Evolutionary conservation across 2,888 invertebrate species (phyloP).

Genomic region (Conus canariensis): DNA sequence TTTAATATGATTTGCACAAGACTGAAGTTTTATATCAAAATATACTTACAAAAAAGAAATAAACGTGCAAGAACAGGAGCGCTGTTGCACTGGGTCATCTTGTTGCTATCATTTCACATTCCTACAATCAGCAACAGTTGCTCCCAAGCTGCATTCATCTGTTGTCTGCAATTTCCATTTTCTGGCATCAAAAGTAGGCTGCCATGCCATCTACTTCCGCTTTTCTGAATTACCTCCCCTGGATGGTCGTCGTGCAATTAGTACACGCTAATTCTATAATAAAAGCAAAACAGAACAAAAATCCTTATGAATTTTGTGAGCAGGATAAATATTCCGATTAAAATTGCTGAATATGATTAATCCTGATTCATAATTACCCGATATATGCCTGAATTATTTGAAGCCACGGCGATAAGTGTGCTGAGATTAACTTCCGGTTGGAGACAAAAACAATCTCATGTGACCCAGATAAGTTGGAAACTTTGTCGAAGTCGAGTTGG

Average conservation of each 20-base stretch:
- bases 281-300: background rate
- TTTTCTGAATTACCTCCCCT: background rate
- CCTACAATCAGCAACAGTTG: conserved; percentile 30
- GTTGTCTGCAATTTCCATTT: conserved; percentile 33
- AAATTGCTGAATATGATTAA: background rate
- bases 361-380: background rate
- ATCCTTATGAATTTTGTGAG: background rate
- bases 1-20: too few species aligned
- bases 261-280: background rate
- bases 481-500: background rate
- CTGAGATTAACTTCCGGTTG: conserved; percentile 25
- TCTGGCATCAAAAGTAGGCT: conserved; percentile 39
- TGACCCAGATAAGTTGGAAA: conserved; percentile 20
- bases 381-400: background rate
- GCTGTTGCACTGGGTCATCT: conserved; percentile 5
- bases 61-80: conserved; percentile 6
- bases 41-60: conserved; percentile 10
- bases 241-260: background rate
- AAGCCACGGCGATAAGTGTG: conserved; percentile 7
- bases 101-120: conserved; percentile 23
- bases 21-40: background rate
- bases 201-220: conserved; percentile 38
- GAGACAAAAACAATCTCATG: conserved; percentile 38
- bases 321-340: too few species aligned
- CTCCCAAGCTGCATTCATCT: background rate